phyloP scores from a whole-genome alignment of 64 coral and sea anemone genomes.

The Montipora cactus region DNA sequence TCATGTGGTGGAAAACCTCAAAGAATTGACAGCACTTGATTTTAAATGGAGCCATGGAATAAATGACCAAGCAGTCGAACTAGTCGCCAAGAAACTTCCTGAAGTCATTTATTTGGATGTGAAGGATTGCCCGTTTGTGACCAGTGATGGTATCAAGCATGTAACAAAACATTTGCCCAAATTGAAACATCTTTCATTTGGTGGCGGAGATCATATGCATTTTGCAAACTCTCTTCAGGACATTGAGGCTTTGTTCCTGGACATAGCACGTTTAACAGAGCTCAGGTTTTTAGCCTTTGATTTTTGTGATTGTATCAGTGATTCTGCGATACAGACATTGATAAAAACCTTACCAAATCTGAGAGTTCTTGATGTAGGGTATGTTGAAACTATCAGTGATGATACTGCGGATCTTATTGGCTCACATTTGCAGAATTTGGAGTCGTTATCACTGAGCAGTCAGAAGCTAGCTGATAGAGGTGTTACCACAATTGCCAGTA shows the following conservation, averaged over 20 bases:
- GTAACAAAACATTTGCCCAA: slow-evolving; percentile 74
- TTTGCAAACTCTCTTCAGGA: slow-evolving; percentile 73
- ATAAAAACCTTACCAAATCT: slow-evolving; percentile 81
- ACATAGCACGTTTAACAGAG: slow-evolving; percentile 79
- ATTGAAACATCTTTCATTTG: slow-evolving; percentile 89
- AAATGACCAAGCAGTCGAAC: slow-evolving; percentile 69
- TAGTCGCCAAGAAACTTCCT: slow-evolving; percentile 76
- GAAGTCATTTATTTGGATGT: slow-evolving; percentile 79
- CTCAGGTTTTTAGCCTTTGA: slow-evolving; percentile 82
- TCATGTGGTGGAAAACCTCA: slow-evolving; percentile 72
- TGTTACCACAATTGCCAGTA: slow-evolving; percentile 68
- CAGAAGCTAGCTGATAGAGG: slow-evolving; percentile 78
- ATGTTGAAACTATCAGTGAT: slow-evolving; percentile 89
- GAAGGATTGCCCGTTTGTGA: slow-evolving; percentile 90
- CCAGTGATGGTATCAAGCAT: slow-evolving; percentile 74
- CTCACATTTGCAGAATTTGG: slow-evolving; percentile 73
- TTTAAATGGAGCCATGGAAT: slow-evolving; percentile 86
- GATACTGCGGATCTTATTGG: slow-evolving; percentile 79
- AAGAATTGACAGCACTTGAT: slow-evolving; percentile 64
- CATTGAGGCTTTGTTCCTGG: slow-evolving; percentile 75
- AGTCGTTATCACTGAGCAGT: slow-evolving; percentile 90
- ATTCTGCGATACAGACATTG: slow-evolving; percentile 66
- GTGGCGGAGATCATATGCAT: slow-evolving; percentile 91
- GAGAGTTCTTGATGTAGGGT: slow-evolving; percentile 83
- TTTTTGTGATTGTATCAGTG: slow-evolving; percentile 77